phyloP scores from a whole-genome alignment of 2,888 invertebrate genomes.

The Cylloceria caligata region DNA sequence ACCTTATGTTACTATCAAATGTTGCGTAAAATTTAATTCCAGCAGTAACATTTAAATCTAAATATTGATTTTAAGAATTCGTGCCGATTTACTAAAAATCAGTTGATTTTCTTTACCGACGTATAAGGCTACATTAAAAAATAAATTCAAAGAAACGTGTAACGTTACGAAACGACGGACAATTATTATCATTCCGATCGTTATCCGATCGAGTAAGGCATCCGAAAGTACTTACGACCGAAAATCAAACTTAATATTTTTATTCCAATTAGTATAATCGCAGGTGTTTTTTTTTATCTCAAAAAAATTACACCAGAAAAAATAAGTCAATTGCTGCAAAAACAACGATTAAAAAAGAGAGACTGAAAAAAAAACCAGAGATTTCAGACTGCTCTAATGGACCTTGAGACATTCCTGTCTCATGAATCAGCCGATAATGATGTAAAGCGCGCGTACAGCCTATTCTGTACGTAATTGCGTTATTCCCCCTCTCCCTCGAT shows the following conservation, averaged over 20 bases:
- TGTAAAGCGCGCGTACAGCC: not conserved
- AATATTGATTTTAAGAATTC: not conserved
- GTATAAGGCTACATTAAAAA: too few relatives aligned
- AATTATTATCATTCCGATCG: too few relatives aligned
- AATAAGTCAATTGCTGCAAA: not conserved
- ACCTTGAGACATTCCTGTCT: not conserved
- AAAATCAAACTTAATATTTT: not conserved
- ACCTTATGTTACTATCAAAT: slow-evolving; percentile 90
- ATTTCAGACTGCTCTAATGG: slow-evolving; percentile 3
- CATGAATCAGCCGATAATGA: slow-evolving; percentile 15
- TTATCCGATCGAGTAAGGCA: too few relatives aligned
- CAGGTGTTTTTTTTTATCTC: not conserved
- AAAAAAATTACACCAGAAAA: not conserved
- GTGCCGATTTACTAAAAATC: not conserved
- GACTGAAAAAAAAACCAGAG: slow-evolving; percentile 17
- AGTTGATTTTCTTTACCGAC: too few relatives aligned
- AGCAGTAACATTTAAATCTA: slow-evolving; percentile 85
- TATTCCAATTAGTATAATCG: not conserved
- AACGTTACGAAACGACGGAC: too few relatives aligned
- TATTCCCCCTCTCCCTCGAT: not conserved
- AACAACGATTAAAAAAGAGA: slow-evolving; percentile 13
- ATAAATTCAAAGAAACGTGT: too few relatives aligned
- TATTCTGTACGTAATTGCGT: not conserved
- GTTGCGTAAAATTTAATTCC: slow-evolving; percentile 86
- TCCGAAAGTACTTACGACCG: too few relatives aligned